Base-by-base conservation (phyloP, 2,797 vertebrate species). In the Knipowitschia caucasica region DNA sequence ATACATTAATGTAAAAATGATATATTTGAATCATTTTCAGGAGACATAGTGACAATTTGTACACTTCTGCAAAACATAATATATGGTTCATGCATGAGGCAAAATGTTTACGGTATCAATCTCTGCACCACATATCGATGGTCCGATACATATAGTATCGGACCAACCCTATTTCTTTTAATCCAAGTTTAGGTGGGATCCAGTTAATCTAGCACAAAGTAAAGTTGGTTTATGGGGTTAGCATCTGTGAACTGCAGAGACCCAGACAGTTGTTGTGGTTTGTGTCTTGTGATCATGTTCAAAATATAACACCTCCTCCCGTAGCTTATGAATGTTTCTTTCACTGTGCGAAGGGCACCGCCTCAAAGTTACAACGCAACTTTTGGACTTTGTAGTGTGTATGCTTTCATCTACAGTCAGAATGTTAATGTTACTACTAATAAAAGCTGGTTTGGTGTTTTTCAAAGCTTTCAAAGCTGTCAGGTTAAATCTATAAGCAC, bases 361-460 rank as follows among this genome's bases (percentile, higher is more conserved):
- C 11, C 27, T n/a, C 25, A 27, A 29, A 26, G 24, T 45, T 10
- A 3, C 24, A 15, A 45, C 17, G 43, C 8, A 45, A 27, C n/a
- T 17, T 45, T 27, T 26, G 3, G 25, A 45, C 43, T 45, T 17
- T 45, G 25, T 27, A 26, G 25, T 15, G 43, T 26, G 26, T 45
- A 25, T 17, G 43, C 25, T 45, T 45, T 45, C 43, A 27, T 26
- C 43, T 45, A 26, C 14, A 45, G 43, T 45, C 43, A 45, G 25
- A 45, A 45, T 27, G 43, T 17, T 45, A 45, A 45, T 27, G 25
- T 15, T 9, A 25, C n/a, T 27, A 17, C 27, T 45, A 27, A 45
- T 43, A 43, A 10, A 10, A 9, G 43, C 43, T 26, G 27, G 43
- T 45, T 14, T 27, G 14, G 43, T 26, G 23, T 24, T 6, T 21